phyloP scores from a whole-genome alignment of 2,888 invertebrate species.

The Microctonus hyperodae region DNA sequence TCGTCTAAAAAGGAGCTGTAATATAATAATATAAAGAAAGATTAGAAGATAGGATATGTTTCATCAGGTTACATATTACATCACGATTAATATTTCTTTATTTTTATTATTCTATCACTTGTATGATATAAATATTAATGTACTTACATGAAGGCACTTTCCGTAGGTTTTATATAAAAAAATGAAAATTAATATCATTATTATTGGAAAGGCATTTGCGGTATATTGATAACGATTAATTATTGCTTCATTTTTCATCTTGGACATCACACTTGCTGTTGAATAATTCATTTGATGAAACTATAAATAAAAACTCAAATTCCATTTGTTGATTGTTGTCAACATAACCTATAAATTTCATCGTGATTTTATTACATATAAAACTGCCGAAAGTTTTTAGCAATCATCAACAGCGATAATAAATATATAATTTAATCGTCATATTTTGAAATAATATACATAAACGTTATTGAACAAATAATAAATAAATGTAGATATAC shows the following conservation, averaged over 20 bases:
- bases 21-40: slow-evolving; percentile 7
- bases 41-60: background rate
- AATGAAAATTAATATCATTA: background rate
- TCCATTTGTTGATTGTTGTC: background rate
- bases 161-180: slow-evolving; percentile 30
- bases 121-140: background rate
- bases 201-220: background rate
- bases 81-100: background rate
- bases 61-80: background rate
- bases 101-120: background rate
- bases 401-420: too few species aligned
- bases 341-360: background rate
- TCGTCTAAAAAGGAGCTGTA: slow-evolving; percentile 46
- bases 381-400: too few species aligned
- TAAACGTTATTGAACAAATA: background rate
- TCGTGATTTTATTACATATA: background rate
- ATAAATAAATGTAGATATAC: background rate
- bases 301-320: background rate
- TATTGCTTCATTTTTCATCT: slow-evolving; percentile 1
- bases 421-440: too few species aligned
- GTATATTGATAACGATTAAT: background rate
- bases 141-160: slow-evolving; percentile 38
- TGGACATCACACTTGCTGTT: background rate
- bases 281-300: background rate
- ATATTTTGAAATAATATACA: background rate